Conservation (phyloP, 2,113 vertebrate genomes). For the Mohoua ochrocephala region DNA sequence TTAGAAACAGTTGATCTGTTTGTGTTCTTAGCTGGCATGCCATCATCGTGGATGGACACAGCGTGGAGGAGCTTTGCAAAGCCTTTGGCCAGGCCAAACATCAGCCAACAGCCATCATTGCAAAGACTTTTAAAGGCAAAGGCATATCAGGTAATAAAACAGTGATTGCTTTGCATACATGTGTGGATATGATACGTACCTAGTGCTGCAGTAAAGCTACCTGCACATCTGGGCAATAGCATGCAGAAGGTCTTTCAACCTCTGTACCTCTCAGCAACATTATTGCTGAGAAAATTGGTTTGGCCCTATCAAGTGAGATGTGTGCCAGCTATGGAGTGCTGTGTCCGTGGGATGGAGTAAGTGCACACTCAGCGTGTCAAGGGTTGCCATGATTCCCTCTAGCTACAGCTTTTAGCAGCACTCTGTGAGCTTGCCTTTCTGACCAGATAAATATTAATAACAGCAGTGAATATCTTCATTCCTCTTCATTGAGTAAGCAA, state of each 20-base stretch:
- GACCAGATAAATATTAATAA: background rate
- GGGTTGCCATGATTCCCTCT: background rate
- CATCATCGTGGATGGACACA: conserved; percentile 92
- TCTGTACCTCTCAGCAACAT: background rate
- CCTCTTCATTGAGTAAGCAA: background rate
- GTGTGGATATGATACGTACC: accelerated
- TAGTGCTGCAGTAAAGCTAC: background rate
- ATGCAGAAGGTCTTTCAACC: background rate
- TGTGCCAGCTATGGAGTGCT: background rate
- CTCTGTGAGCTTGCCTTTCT: background rate
- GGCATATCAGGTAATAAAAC: conserved; percentile 85
- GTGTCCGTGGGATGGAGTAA: background rate
- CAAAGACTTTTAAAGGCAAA: conserved; percentile 93
- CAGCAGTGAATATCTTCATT: background rate
- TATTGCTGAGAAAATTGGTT: background rate
- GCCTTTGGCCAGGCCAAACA: conserved; percentile 88
- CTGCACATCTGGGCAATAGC: background rate
- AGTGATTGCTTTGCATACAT: background rate
- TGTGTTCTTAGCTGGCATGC: conserved; percentile 84
- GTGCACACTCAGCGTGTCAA: background rate
- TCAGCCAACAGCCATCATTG: conserved; percentile 91
- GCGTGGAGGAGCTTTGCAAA: conserved; percentile 94
- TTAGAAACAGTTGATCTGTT: conserved; percentile 50
- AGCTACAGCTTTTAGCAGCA: background rate
- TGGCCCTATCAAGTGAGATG: background rate